A percentile compares a stretch with the other conserved stretches of the same genome.
These are phyloP conservation scores for Cossypha polioptera DNA, from an alignment of 2,797 vertebrate species.

Conservation along the genomic window DNA sequence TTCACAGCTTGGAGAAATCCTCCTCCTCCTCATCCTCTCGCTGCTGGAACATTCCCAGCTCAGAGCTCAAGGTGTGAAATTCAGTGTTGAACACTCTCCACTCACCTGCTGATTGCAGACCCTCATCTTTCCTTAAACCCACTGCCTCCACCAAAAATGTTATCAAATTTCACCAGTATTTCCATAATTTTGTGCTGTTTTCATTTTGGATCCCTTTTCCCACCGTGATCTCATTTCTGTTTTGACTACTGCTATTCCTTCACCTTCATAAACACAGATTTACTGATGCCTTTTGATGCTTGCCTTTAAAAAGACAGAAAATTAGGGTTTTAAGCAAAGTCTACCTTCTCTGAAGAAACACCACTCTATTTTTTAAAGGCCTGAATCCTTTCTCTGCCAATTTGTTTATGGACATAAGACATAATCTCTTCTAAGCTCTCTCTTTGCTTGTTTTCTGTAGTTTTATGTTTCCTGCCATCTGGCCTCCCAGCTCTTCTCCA, in stretches of 20 bases:
- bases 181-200: neutral
- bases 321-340: accelerated
- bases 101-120: neutral
- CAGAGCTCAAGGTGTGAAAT: neutral
- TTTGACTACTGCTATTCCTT: neutral
- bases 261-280: neutral
- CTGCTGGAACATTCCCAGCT: neutral
- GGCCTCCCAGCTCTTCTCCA: neutral
- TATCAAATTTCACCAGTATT: accelerated
- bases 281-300: neutral
- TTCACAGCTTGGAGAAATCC: neutral
- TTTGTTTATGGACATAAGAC: neutral
- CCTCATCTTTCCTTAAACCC: neutral
- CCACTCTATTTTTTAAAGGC: neutral
- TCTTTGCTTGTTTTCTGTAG: neutral
- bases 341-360: neutral
- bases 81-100: neutral
- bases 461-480: conserved; percentile 33
- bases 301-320: neutral
- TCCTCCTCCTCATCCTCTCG: neutral
- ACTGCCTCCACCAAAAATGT: neutral
- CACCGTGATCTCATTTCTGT: neutral
- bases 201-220: neutral
- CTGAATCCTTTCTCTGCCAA: neutral
- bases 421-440: neutral